Evolutionary conservation across 2,113 vertebrate species (phyloP).

Genomic region (Cisticola juncidis): DNA sequence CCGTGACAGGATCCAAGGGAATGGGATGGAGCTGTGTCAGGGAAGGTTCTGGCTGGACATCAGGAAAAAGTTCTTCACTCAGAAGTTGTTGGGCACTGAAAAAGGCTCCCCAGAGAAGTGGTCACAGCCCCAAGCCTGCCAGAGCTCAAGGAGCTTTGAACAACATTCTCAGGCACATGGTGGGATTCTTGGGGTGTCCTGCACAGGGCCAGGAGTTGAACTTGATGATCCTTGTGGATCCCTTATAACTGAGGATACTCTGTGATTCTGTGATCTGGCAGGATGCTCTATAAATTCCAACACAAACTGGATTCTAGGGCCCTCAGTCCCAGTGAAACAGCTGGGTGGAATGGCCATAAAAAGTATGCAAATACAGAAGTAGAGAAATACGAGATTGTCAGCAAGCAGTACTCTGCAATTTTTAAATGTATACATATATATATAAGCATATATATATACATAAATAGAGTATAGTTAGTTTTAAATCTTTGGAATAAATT

Average conservation of each 20-base stretch:
- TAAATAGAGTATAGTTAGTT: conserved; percentile 70
- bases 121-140: neutral
- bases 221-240: neutral
- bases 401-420: conserved; percentile 80
- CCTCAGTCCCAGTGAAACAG: conserved; percentile 64
- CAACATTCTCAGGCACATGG: neutral
- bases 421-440: conserved; percentile 67
- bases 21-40: neutral
- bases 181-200: neutral
- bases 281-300: conserved; percentile 73
- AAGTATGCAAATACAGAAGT: conserved; percentile 75
- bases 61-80: neutral
- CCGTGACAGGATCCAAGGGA: neutral
- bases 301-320: conserved; percentile 36
- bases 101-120: neutral
- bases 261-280: conserved; percentile 29
- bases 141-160: neutral
- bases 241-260: neutral
- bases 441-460: conserved; percentile 59
- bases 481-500: conserved; percentile 85
- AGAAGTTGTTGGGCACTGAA: neutral
- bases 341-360: conserved; percentile 72
- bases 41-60: neutral
- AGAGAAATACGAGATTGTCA: conserved; percentile 82
- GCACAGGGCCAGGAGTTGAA: neutral